Conservation (phyloP, 2,888 invertebrate species). For the Hydriomena furcata region DNA sequence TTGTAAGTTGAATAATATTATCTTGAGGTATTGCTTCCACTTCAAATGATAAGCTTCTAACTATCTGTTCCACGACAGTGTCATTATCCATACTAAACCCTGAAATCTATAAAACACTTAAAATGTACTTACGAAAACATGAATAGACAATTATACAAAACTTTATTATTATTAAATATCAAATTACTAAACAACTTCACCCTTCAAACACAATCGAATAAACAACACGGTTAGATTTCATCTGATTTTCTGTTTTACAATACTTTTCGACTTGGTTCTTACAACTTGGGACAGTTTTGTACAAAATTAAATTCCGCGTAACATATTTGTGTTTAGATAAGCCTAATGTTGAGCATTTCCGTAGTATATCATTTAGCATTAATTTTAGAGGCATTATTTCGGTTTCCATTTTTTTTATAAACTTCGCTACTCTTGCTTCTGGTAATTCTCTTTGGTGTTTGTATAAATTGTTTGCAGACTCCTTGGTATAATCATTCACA, state of each 20-base stretch:
- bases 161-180: slow-evolving; percentile 14
- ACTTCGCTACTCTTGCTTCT: slow-evolving; percentile 56
- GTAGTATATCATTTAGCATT: slow-evolving; percentile 57
- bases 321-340: slow-evolving; percentile 31
- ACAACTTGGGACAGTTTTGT: slow-evolving; percentile 25
- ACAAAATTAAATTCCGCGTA: slow-evolving; percentile 17
- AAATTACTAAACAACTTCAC: slow-evolving; percentile 35
- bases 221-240: slow-evolving; percentile 66
- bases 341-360: slow-evolving; percentile 56
- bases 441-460: slow-evolving; percentile 42
- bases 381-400: slow-evolving; percentile 65
- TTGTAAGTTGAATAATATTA: slow-evolving; percentile 30
- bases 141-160: slow-evolving; percentile 13
- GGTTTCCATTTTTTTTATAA: slow-evolving; percentile 55
- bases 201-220: slow-evolving; percentile 68
- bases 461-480: neutral
- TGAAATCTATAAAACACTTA: slow-evolving; percentile 31
- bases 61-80: slow-evolving; percentile 48
- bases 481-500: neutral
- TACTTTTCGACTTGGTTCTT: slow-evolving; percentile 24
- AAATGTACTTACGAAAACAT: neutral
- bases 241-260: slow-evolving; percentile 30
- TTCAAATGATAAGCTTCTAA: slow-evolving; percentile 61
- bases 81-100: slow-evolving; percentile 49
- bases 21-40: slow-evolving; percentile 59